These are phyloP conservation scores for Verasper variegatus DNA, from an alignment of 2,113 vertebrate genomes.

Conservation along the genomic window DNA sequence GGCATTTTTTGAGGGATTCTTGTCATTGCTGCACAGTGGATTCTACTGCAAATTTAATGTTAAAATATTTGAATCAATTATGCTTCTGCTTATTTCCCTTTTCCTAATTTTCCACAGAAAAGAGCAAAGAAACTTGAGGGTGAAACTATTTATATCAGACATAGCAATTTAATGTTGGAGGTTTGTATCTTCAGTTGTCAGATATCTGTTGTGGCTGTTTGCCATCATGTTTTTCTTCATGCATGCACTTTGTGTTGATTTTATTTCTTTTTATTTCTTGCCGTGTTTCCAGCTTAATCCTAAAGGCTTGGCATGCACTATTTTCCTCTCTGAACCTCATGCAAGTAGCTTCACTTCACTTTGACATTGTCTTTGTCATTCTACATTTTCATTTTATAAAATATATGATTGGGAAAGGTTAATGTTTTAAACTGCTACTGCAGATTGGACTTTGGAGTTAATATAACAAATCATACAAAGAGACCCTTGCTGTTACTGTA, in stretches of 20 bases:
- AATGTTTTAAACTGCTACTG: not conserved
- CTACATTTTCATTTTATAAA: slow-evolving; percentile 46
- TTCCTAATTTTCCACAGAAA: slow-evolving; percentile 92
- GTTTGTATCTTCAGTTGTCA: slow-evolving; percentile 92
- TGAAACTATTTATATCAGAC: slow-evolving; percentile 99
- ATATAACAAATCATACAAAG: not conserved
- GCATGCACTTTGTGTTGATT: slow-evolving; percentile 30
- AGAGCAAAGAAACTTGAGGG: slow-evolving; percentile 99
- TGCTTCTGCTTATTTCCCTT: slow-evolving; percentile 71
- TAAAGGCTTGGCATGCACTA: slow-evolving; percentile 81
- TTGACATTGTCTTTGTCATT: slow-evolving; percentile 22
- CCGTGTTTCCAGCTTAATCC: slow-evolving; percentile 73
- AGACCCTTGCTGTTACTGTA: no score
- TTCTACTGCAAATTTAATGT: slow-evolving; percentile 28
- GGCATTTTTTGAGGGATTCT: not conserved
- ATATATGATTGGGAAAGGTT: slow-evolving; percentile 84
- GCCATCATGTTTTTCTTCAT: slow-evolving; percentile 39
- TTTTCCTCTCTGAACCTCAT: slow-evolving; percentile 79
- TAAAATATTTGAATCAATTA: slow-evolving; percentile 14
- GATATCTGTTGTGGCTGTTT: slow-evolving; percentile 77
- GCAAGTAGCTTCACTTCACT: slow-evolving; percentile 79
- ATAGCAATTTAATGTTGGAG: slow-evolving; percentile 99
- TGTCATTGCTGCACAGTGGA: slow-evolving; percentile 3
- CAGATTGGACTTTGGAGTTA: not conserved
- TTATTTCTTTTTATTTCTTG: slow-evolving; percentile 34